phyloP scores from a whole-genome alignment of 92 coral and sea anemone genomes.

The Micromussa lordhowensis region DNA sequence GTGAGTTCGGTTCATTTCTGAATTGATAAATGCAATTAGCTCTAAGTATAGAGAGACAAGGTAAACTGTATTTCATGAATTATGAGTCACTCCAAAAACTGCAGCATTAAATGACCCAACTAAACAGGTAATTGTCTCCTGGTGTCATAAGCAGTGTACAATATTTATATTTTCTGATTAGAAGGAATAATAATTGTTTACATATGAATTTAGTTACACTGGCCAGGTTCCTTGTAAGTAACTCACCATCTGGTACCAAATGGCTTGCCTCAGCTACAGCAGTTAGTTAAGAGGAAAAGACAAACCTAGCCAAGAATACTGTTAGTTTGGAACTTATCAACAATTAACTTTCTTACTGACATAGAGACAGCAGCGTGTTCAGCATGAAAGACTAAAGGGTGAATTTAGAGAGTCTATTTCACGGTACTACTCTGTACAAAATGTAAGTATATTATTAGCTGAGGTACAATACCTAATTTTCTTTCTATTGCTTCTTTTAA shows the following conservation, averaged over 20 bases:
- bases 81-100: too few relatives aligned
- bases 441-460: slow-evolving; percentile 70
- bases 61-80: too few relatives aligned
- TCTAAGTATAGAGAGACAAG: too few relatives aligned
- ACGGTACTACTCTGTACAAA: slow-evolving; percentile 90
- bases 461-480: not conserved
- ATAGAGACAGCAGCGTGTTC: slow-evolving; percentile 89
- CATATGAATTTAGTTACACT: too few relatives aligned
- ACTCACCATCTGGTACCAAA: not conserved
- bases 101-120: too few relatives aligned
- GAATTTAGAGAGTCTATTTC: slow-evolving; percentile 94
- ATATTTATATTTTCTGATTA: too few relatives aligned
- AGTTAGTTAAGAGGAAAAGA: not conserved
- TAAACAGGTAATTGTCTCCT: too few relatives aligned
- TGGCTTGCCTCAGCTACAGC: not conserved
- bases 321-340: not conserved
- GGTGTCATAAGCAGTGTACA: too few relatives aligned
- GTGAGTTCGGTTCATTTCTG: slow-evolving; percentile 7
- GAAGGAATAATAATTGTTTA: too few relatives aligned
- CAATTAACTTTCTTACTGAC: not conserved
- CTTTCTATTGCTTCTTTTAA: too few relatives aligned
- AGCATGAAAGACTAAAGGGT: slow-evolving; percentile 91
- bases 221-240: not conserved
- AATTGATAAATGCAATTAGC: too few relatives aligned
- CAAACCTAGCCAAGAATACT: not conserved